Percentiles rank a stretch among this genome's conserved stretches.
phyloP scores from a whole-genome alignment of 2,113 vertebrate species.

The Aleadryas rufinucha region DNA sequence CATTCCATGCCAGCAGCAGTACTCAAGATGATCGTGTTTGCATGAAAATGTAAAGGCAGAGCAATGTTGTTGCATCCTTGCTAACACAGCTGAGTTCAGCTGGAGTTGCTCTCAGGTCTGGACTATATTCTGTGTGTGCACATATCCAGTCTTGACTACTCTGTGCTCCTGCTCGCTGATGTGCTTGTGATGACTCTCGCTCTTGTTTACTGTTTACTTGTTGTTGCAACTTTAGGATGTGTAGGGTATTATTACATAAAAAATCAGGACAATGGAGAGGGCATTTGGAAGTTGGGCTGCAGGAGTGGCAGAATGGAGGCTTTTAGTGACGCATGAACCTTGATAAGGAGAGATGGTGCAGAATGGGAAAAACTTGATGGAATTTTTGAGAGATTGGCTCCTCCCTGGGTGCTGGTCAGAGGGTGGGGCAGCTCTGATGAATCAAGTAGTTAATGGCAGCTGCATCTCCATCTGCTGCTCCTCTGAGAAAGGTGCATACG shows the following conservation, averaged over 20 bases:
- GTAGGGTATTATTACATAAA: not conserved
- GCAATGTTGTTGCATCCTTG: not conserved
- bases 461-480: not conserved
- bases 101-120: not conserved
- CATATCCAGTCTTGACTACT: rapidly evolving
- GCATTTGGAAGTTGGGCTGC: not conserved
- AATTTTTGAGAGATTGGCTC: not conserved
- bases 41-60: not conserved
- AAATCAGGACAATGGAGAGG: not conserved
- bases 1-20: not conserved
- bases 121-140: not conserved
- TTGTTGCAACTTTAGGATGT: rapidly evolving
- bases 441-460: not conserved
- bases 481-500: not conserved
- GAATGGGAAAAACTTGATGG: not conserved
- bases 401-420: not conserved
- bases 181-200: rapidly evolving
- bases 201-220: not conserved
- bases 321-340: not conserved
- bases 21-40: not conserved
- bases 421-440: not conserved
- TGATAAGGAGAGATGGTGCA: not conserved
- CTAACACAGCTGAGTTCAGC: not conserved
- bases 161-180: not conserved
- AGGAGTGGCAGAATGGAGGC: not conserved